A percentile compares a stretch with the other conserved stretches of the same genome.
phyloP scores from a whole-genome alignment of 2,113 vertebrate species.

The Pungitius pungitius region DNA sequence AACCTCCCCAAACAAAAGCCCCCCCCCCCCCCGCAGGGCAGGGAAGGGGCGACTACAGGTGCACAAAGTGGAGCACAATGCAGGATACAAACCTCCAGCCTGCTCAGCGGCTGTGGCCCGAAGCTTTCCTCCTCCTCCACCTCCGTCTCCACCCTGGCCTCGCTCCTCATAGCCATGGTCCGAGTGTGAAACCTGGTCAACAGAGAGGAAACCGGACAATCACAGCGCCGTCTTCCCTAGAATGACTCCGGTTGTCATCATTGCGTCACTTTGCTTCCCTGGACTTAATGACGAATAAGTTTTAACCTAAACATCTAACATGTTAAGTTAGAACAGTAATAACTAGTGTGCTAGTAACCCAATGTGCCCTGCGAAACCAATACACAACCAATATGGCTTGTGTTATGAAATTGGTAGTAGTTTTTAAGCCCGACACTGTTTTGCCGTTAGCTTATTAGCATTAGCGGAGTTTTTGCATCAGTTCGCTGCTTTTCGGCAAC shows the following conservation, averaged over 20 bases:
- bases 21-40: neutral
- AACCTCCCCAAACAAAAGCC: neutral
- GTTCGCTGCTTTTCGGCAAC: neutral
- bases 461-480: neutral
- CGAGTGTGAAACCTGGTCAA: neutral
- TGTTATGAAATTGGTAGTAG: neutral
- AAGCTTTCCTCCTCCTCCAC: slow-evolving; percentile 91
- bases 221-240: neutral
- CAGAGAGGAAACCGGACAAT: neutral
- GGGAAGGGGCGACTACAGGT: neutral
- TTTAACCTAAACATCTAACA: neutral
- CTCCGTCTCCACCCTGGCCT: slow-evolving; percentile 78
- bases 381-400: neutral
- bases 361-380: neutral
- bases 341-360: neutral
- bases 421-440: neutral
- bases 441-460: slow-evolving; percentile 29
- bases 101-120: slow-evolving; percentile 89
- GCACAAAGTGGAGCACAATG: neutral
- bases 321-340: too few relatives aligned
- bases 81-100: slow-evolving; percentile 85
- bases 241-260: neutral
- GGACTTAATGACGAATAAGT: too few relatives aligned
- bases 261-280: neutral
- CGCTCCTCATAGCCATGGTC: slow-evolving; percentile 90